These are phyloP conservation scores for Stichodactyla helianthus DNA, from an alignment of 64 coral and sea anemone species.

Conservation along the genomic window DNA sequence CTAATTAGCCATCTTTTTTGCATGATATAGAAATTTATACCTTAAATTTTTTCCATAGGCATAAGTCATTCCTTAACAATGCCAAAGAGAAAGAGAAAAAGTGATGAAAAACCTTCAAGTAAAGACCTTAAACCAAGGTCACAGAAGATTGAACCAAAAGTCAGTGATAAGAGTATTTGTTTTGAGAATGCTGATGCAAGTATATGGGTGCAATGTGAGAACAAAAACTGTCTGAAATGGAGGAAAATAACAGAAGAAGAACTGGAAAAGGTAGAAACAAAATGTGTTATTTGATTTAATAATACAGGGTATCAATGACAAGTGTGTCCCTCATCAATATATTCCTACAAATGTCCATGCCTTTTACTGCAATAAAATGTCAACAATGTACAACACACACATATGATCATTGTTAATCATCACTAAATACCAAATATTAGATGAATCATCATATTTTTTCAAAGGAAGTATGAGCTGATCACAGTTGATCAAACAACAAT, in stretches of 20 bases:
- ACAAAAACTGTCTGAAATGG: slow-evolving; percentile 75
- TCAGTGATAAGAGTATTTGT: neutral
- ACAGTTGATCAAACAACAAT: too few species aligned
- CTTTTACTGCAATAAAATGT: too few species aligned
- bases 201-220: slow-evolving; percentile 87
- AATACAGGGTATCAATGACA: too few species aligned
- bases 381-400: too few species aligned
- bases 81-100: slow-evolving; percentile 5
- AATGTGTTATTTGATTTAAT: too few species aligned
- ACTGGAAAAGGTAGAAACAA: slow-evolving; percentile 10
- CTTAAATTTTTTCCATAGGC: neutral
- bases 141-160: neutral
- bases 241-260: slow-evolving; percentile 63
- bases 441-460: too few species aligned
- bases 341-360: too few species aligned
- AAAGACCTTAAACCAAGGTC: slow-evolving; percentile 9
- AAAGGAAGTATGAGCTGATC: too few species aligned
- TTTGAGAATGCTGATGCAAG: slow-evolving; percentile 1
- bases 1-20: too few species aligned
- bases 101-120: neutral
- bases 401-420: too few species aligned
- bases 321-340: too few species aligned
- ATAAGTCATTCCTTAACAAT: neutral
- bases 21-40: neutral
- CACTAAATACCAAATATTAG: too few species aligned